phyloP scores from a whole-genome alignment of 2,113 vertebrate species.

The Erythrocercus mccallii region DNA sequence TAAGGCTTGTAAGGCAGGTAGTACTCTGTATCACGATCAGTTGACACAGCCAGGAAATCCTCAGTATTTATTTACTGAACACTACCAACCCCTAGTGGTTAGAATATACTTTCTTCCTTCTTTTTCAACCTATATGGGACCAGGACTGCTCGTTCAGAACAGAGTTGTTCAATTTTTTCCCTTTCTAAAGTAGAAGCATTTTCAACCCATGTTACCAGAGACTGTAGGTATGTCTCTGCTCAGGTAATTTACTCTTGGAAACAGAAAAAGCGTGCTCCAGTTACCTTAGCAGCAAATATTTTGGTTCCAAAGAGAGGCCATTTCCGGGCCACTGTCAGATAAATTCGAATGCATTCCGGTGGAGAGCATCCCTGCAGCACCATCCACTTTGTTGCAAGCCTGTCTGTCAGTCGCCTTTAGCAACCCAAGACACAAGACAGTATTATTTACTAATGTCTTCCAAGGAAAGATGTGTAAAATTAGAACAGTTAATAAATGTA shows the following conservation, averaged over 20 bases:
- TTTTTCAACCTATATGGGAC: not conserved
- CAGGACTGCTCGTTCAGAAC: not conserved
- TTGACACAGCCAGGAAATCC: not conserved
- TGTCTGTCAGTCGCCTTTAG: conserved; percentile 79
- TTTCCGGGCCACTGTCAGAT: conserved; percentile 85
- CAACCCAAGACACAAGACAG: conserved; percentile 5
- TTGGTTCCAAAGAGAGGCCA: conserved; percentile 89
- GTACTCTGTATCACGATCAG: not conserved
- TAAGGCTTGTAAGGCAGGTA: not conserved
- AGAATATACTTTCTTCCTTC: not conserved
- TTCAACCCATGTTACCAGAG: not conserved
- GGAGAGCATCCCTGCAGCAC: conserved; percentile 80
- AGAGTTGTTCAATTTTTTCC: not conserved
- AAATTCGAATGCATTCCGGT: conserved; percentile 85
- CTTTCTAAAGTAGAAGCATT: not conserved
- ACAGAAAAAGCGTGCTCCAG: not conserved
- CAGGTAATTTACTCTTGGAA: not conserved
- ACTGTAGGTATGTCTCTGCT: not conserved
- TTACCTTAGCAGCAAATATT: conserved; percentile 86
- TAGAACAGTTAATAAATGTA: not conserved
- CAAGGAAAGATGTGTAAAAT: not conserved
- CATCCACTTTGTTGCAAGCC: conserved; percentile 81
- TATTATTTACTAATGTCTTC: not conserved
- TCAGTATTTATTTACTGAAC: not conserved
- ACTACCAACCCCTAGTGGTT: conserved; percentile 9